phyloP scores from a whole-genome alignment of 2,797 vertebrate genomes.

The Acanthopagrus latus region DNA sequence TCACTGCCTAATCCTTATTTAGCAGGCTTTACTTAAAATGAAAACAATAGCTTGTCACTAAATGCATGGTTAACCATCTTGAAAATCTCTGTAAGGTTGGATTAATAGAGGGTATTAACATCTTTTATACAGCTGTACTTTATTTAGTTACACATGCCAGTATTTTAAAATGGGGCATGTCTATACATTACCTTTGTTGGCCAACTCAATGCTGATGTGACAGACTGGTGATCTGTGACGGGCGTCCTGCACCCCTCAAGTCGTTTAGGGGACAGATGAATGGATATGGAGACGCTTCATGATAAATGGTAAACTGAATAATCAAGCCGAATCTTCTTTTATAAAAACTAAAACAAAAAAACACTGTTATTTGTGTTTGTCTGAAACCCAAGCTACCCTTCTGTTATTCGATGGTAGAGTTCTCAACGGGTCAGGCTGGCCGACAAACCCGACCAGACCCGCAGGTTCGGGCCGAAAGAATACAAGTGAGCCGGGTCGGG shows the following conservation, averaged over 20 bases:
- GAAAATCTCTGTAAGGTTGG: background rate
- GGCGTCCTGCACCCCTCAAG: background rate
- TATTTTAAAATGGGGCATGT: background rate
- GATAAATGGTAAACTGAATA: background rate
- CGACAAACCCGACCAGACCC: too few relatives aligned
- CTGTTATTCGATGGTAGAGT: background rate
- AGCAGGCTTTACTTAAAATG: background rate
- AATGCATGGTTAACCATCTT: background rate
- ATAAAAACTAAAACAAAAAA: background rate
- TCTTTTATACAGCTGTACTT: background rate
- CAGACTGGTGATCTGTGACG: background rate
- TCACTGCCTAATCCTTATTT: background rate
- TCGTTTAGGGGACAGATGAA: background rate
- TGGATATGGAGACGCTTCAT: background rate
- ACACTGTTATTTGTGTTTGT: background rate
- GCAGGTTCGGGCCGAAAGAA: too few relatives aligned
- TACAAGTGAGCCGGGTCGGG: too few relatives aligned
- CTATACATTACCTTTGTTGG: background rate
- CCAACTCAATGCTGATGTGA: slow-evolving; percentile 1
- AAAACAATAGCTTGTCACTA: background rate
- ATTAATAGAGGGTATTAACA: background rate
- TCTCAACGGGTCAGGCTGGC: too few relatives aligned
- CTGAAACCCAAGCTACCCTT: background rate
- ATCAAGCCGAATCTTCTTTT: background rate
- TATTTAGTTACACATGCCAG: background rate